phyloP scores from a whole-genome alignment of 2,888 invertebrate species.

The Cotesia congregata region DNA sequence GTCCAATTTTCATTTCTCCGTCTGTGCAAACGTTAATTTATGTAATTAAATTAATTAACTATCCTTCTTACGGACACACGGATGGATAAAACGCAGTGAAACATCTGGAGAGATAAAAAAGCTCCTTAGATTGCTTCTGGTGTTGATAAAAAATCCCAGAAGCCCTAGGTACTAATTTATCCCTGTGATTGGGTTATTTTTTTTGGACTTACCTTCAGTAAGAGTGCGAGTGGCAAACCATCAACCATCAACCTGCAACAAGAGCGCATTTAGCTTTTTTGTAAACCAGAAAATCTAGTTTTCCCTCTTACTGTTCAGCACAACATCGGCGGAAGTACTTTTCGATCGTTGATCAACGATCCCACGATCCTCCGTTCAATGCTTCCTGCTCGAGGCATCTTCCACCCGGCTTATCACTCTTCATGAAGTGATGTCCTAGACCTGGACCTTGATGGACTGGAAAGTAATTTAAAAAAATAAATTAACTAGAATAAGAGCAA shows the following conservation, averaged over 20 bases:
- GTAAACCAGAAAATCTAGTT: slow-evolving; percentile 41
- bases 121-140: neutral
- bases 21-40: too few species aligned
- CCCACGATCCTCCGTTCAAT: slow-evolving; percentile 5
- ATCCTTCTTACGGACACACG: too few species aligned
- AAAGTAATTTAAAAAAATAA: neutral
- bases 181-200: neutral
- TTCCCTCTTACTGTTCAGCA: slow-evolving; percentile 30
- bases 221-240: neutral
- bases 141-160: neutral
- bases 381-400: slow-evolving; percentile 33
- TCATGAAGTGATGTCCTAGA: neutral
- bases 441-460: neutral
- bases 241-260: neutral
- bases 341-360: slow-evolving; percentile 28
- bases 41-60: too few species aligned
- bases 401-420: slow-evolving; percentile 16
- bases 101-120: neutral
- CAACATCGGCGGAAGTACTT: slow-evolving; percentile 35
- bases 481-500: neutral
- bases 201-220: neutral
- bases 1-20: neutral
- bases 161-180: neutral
- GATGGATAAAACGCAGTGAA: neutral
- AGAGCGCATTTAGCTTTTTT: slow-evolving; percentile 3